phyloP scores from a whole-genome alignment of 2,113 vertebrate genomes.

The Strigops habroptila region DNA sequence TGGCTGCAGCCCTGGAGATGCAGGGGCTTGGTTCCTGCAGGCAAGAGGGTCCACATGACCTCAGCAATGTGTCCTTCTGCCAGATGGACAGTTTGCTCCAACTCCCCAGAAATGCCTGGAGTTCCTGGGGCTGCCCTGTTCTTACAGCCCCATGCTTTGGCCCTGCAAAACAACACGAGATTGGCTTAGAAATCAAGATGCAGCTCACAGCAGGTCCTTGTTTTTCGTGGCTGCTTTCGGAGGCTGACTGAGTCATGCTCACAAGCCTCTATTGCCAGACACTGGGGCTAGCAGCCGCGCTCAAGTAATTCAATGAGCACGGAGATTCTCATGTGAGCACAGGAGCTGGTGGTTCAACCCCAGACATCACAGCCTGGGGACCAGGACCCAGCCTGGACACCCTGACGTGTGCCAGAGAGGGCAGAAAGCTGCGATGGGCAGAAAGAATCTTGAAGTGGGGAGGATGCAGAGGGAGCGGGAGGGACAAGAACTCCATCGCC shows the following conservation, averaged over 20 bases:
- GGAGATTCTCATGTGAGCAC: background rate
- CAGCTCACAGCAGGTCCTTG: constrained; percentile 53
- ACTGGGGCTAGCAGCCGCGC: background rate
- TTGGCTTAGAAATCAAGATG: constrained; percentile 42
- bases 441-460: background rate
- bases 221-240: constrained; percentile 26
- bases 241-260: constrained; percentile 66
- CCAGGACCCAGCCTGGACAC: background rate
- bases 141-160: background rate
- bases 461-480: accelerated
- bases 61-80: background rate
- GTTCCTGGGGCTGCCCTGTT: background rate
- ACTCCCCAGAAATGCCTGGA: accelerated
- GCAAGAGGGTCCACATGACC: background rate
- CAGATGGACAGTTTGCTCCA: background rate
- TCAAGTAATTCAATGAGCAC: background rate
- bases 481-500: background rate
- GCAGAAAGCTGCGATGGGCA: accelerated
- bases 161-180: constrained; percentile 21
- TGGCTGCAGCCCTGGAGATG: background rate
- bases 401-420: accelerated
- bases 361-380: background rate
- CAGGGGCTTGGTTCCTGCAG: background rate
- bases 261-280: constrained; percentile 54
- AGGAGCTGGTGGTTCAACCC: accelerated